Base-by-base conservation (phyloP, 2,888 invertebrate species). In the Drosophila nigricruria region DNA sequence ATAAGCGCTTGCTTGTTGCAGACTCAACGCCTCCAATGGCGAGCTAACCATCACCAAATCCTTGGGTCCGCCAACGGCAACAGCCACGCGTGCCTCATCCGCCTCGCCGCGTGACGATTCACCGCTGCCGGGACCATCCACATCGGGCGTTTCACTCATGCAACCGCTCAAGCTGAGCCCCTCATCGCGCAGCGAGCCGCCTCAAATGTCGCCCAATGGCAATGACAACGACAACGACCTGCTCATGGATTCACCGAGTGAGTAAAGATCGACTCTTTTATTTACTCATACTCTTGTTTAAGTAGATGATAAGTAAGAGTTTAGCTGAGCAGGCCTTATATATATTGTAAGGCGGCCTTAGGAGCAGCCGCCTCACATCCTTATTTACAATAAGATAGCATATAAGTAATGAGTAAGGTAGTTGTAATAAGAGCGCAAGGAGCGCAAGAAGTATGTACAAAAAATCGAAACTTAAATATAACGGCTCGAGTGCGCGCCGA, bases 41-140 rank as follows among this genome's bases (percentile, higher is more conserved):
- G 97, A 97, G 93, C 95, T 97, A 78, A 96, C 96, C 67, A 96
- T 97, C 90, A 96, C 96, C 72, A 96, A 97, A 83, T 96, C 96
- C 43, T 95, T 96, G 88, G 95, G 95, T 61, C 94, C 94, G 52
- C 92, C 91, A 58, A 87, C 89, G 69, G 78, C 91, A 0, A 90
- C 90, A 16, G 84, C 88, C 16, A 88, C 90, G 34, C 81, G 90
- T 52, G 83, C 90, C 58, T 73, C 85, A 23, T 88, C 91, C 32
- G 79, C 85, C 57, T 91, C 92, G 38, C 90, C 91, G 32, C 84
- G 90, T 2, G 85, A 77, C 5, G 79, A 87, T n/a, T 87, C 82
- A 50, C 91, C 81, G 30, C 81, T 76, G 16, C 89, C 90, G 30
- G 89, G 90, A 4, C 85, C 89, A 30, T 89, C 89, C 12, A 79